phyloP scores from a whole-genome alignment of 2,888 invertebrate genomes.

The Amiota communis region DNA sequence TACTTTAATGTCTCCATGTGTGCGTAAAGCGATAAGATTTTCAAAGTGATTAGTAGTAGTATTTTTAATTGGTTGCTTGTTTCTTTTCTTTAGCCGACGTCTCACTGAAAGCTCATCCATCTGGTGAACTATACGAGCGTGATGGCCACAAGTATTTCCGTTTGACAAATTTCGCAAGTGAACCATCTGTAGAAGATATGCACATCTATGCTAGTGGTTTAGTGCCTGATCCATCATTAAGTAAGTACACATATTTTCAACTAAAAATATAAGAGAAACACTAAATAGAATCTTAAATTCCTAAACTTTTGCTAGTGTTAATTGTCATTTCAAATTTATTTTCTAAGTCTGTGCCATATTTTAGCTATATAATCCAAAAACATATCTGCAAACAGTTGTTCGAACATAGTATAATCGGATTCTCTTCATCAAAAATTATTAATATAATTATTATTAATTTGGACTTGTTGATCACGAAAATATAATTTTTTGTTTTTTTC shows the following conservation, averaged over 20 bases:
- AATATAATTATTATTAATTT: too few relatives aligned
- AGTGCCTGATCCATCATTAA: slow-evolving; percentile 78
- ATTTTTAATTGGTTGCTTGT: slow-evolving; percentile 22
- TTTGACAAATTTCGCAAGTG: slow-evolving; percentile 77
- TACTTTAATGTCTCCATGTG: slow-evolving; percentile 77
- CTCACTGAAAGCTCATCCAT: slow-evolving; percentile 76
- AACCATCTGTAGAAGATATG: slow-evolving; percentile 79
- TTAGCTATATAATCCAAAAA: too few relatives aligned
- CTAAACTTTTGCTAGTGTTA: too few relatives aligned
- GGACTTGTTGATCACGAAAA: too few relatives aligned
- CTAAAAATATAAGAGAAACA: too few relatives aligned
- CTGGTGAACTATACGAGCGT: slow-evolving; percentile 76
- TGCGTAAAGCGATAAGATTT: slow-evolving; percentile 69
- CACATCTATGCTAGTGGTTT: slow-evolving; percentile 77
- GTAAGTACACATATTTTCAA: slow-evolving; percentile 74
- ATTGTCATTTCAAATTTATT: too few relatives aligned
- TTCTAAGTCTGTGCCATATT: too few relatives aligned
- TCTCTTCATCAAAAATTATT: too few relatives aligned
- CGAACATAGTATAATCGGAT: too few relatives aligned
- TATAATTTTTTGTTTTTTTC: too few relatives aligned
- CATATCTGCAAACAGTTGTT: too few relatives aligned
- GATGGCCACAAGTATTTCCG: slow-evolving; percentile 76
- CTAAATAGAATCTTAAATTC: too few relatives aligned
- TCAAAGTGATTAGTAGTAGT: not conserved
- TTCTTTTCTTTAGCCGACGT: slow-evolving; percentile 75